phyloP scores from a whole-genome alignment of 2,113 vertebrate genomes.

The Geococcyx californianus region DNA sequence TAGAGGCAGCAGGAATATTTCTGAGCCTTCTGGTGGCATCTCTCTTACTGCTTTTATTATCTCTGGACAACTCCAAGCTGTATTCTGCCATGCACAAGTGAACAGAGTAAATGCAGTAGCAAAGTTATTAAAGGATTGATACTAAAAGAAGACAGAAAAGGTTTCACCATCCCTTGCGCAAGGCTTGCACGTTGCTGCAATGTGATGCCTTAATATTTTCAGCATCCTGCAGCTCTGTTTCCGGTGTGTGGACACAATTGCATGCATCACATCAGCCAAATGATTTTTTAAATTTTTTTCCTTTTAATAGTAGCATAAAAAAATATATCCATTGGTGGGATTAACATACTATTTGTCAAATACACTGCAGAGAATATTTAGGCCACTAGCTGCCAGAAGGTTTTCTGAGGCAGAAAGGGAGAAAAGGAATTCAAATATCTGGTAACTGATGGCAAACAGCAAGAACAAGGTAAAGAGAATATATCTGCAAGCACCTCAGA shows the following conservation, averaged over 20 bases:
- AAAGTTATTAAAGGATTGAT: not conserved
- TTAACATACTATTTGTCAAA: conserved; percentile 9
- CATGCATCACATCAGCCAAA: not conserved
- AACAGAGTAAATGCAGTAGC: not conserved
- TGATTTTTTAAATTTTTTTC: not conserved
- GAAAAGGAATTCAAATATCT: not conserved
- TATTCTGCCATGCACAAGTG: not conserved
- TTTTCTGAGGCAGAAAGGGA: not conserved
- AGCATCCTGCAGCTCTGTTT: not conserved
- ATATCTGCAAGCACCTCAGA: not conserved
- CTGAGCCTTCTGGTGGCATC: not conserved
- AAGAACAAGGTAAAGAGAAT: conserved; percentile 4
- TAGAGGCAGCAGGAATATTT: not conserved
- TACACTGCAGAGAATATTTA: not conserved
- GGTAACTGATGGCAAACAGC: not conserved
- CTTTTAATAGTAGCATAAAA: not conserved
- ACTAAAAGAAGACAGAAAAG: not conserved
- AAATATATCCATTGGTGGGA: not conserved
- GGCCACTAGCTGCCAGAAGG: not conserved
- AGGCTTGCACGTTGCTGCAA: not conserved
- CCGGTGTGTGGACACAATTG: not conserved
- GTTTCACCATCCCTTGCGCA: not conserved
- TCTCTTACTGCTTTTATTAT: not conserved
- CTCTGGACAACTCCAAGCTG: not conserved
- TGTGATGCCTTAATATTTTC: not conserved